phyloP scores from a whole-genome alignment of 1,140 invertebrate species.

The Macrotrachela quadricornifera region DNA sequence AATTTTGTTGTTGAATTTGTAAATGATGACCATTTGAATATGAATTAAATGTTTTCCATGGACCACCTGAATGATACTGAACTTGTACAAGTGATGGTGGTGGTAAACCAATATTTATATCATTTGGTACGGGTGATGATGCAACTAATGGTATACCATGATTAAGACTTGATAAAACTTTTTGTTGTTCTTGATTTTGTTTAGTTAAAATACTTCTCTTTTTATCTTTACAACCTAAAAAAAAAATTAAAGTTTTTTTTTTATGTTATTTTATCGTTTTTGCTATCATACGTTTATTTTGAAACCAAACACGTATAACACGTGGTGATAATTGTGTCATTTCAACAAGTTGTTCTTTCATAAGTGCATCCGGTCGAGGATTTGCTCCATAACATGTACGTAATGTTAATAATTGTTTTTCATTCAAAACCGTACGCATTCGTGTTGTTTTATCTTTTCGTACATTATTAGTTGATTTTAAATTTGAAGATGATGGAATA shows the following conservation, averaged over 20 bases:
- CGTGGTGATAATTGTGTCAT: slow-evolving; percentile 85
- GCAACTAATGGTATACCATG: slow-evolving; percentile 8
- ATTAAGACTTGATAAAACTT: slow-evolving; percentile 28
- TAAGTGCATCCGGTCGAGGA: slow-evolving; percentile 83
- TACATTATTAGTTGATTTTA: no score
- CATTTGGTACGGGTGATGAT: slow-evolving; percentile 3
- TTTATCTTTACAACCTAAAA: slow-evolving; percentile 69
- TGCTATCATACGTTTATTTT: slow-evolving; percentile 98
- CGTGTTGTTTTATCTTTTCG: slow-evolving; percentile 60
- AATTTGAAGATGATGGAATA: no score
- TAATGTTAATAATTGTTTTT: slow-evolving; percentile 89
- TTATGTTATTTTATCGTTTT: no score
- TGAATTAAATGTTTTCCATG: no score
- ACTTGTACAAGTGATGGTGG: no score
- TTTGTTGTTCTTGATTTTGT: slow-evolving; percentile 86
- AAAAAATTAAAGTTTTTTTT: no score
- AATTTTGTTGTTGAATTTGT: no score
- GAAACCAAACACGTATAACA: slow-evolving; percentile 90
- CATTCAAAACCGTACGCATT: slow-evolving; percentile 87
- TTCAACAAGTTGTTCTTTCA: slow-evolving; percentile 97
- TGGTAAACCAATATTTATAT: not conserved
- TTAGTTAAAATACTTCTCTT: slow-evolving; percentile 89
- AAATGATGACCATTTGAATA: no score
- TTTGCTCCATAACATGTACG: slow-evolving; percentile 75
- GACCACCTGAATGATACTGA: no score